These are phyloP conservation scores for Climacteris rufus DNA, from an alignment of 2,113 vertebrate genomes.

Conservation along the genomic window DNA sequence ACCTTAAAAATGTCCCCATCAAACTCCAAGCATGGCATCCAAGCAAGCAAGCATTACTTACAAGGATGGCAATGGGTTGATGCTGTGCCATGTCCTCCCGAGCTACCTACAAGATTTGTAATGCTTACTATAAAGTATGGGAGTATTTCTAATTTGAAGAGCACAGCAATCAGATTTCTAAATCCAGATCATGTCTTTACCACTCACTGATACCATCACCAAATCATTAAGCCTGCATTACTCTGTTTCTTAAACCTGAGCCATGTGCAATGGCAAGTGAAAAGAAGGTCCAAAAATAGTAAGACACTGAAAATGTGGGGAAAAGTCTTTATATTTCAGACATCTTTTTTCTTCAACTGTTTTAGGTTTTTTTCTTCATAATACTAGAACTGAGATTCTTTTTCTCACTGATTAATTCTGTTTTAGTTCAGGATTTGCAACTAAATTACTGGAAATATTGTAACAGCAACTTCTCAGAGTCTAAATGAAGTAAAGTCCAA, in stretches of 20 bases:
- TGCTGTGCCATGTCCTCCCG: neutral
- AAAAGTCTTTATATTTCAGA: neutral
- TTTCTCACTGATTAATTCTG: neutral
- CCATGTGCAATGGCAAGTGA: neutral
- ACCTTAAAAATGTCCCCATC: neutral
- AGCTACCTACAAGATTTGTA: neutral
- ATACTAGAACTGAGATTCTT: neutral
- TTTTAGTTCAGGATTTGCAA: neutral
- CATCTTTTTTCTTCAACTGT: neutral
- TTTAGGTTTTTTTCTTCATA: neutral
- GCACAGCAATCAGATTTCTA: neutral
- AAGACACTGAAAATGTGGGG: neutral
- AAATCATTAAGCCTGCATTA: neutral
- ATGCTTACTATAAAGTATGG: neutral
- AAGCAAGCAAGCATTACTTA: no score
- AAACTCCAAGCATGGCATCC: neutral
- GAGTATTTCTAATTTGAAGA: neutral
- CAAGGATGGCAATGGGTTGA: neutral
- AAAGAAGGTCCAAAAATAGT: neutral
- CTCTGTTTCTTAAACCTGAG: neutral
- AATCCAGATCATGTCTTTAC: neutral
- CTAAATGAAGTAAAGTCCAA: constrained; percentile 10
- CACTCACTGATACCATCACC: neutral
- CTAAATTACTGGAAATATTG: neutral
- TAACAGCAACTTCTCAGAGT: neutral